phyloP scores from a whole-genome alignment of 92 coral and sea anemone species.

The Umimayanthus kanabou region DNA sequence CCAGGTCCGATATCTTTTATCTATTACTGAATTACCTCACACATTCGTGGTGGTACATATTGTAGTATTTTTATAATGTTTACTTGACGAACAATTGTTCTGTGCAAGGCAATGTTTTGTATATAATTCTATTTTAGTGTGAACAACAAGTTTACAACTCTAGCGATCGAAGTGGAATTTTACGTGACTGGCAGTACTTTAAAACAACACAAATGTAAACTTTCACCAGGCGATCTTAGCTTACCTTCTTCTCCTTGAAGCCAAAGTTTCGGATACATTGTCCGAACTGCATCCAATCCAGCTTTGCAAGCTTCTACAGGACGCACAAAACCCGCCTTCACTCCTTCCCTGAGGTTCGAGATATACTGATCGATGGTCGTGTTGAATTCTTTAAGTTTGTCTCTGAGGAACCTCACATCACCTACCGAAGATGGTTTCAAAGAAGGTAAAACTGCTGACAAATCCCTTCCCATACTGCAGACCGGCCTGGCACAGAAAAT shows the following conservation, averaged over 20 bases:
- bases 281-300: slow-evolving; percentile 19
- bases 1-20: too few relatives aligned
- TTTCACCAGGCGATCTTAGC: neutral
- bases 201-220: neutral
- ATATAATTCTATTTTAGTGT: too few relatives aligned
- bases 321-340: slow-evolving; percentile 29
- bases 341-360: slow-evolving; percentile 19
- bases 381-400: slow-evolving; percentile 41
- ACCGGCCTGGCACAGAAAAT: slow-evolving; percentile 53
- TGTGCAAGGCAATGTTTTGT: neutral
- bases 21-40: neutral
- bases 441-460: slow-evolving; percentile 39
- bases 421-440: slow-evolving; percentile 47
- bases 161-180: neutral
- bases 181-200: neutral
- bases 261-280: neutral
- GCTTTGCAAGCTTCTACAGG: slow-evolving; percentile 8
- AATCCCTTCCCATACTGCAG: slow-evolving; percentile 50
- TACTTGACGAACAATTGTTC: neutral
- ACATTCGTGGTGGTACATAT: neutral
- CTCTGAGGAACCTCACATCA: slow-evolving; percentile 51
- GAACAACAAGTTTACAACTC: neutral
- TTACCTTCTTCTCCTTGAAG: slow-evolving; percentile 34
- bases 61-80: neutral
- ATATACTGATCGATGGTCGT: slow-evolving; percentile 21